Evolutionary conservation across 2,797 vertebrate species (phyloP).

Genomic region (Phrynocephalus guinanensis): DNA sequence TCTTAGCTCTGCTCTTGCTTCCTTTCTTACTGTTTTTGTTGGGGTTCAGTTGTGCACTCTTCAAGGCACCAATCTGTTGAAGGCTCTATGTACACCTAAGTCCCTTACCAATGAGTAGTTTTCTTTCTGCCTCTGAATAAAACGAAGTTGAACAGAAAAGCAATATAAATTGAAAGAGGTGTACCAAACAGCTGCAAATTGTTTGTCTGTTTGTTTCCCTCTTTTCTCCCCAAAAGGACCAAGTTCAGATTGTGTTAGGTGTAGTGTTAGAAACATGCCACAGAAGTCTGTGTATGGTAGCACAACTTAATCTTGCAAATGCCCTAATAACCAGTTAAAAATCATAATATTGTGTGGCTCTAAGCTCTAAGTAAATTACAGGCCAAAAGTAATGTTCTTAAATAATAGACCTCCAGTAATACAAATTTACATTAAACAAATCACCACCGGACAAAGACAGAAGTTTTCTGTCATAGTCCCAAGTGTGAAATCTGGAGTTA

Average conservation of each 20-base stretch:
- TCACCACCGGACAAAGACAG: too few species aligned
- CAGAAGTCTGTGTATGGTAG: background rate
- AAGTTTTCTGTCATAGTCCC: too few species aligned
- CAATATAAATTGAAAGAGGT: conserved; percentile 58
- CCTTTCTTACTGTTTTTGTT: conserved; percentile 65
- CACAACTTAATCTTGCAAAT: conserved; percentile 2
- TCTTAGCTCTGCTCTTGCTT: conserved; percentile 39
- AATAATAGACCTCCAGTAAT: background rate
- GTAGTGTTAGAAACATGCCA: conserved; percentile 21
- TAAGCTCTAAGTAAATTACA: background rate
- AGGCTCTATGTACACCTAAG: conserved; percentile 52
- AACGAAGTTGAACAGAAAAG: conserved; percentile 63
- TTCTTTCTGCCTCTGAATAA: conserved; percentile 60
- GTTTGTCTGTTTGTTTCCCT: too few species aligned
- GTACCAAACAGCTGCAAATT: conserved; percentile 26
- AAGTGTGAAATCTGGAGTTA: too few species aligned
- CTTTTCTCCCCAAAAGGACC: too few species aligned
- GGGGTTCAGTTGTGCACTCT: conserved; percentile 59
- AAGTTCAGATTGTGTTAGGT: background rate
- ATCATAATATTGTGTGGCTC: too few species aligned
- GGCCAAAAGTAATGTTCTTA: background rate
- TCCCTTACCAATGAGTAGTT: conserved; percentile 60
- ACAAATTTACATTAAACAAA: background rate
- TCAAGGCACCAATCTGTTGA: conserved; percentile 67
- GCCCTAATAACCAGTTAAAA: background rate